phyloP scores from a whole-genome alignment of 2,797 vertebrate genomes.

The Sebastes miniatus region DNA sequence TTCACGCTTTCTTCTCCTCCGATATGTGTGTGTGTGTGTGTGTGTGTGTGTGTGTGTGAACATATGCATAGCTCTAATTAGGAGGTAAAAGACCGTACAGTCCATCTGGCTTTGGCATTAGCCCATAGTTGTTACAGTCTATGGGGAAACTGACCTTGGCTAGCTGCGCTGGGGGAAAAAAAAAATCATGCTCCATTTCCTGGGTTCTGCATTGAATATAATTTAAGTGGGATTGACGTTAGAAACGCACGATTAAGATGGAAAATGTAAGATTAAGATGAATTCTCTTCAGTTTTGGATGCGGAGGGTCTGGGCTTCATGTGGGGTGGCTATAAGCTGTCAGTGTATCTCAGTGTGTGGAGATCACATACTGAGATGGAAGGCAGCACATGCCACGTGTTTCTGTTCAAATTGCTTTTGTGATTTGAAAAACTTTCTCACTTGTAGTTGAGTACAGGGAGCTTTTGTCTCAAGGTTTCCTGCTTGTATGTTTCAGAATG shows the following conservation, averaged over 20 bases:
- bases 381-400: not conserved
- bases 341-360: conserved; percentile 8
- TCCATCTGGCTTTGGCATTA: conserved; percentile 78
- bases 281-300: conserved; percentile 10
- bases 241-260: conserved; percentile 43
- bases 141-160: conserved; percentile 68
- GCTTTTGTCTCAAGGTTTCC: not conserved
- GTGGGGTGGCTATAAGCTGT: not conserved
- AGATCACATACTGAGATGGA: conserved; percentile 22
- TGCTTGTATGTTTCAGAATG: not conserved
- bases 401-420: conserved; percentile 6
- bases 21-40: not conserved
- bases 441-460: not conserved
- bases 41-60: conserved; percentile 16
- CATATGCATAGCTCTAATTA: conserved; percentile 63
- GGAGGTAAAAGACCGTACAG: conserved; percentile 67
- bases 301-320: not conserved
- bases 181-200: conserved; percentile 62
- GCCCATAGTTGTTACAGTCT: conserved; percentile 57
- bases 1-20: conserved; percentile 42
- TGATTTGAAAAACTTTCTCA: not conserved
- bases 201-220: conserved; percentile 43
- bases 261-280: conserved; percentile 28
- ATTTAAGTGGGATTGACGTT: conserved; percentile 51
- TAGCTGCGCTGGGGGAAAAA: conserved; percentile 7